A percentile compares a stretch with the other conserved stretches of the same genome.
These are phyloP conservation scores for Collichthys lucidus DNA, from an alignment of 2,113 vertebrate species.

Conservation along the genomic window DNA sequence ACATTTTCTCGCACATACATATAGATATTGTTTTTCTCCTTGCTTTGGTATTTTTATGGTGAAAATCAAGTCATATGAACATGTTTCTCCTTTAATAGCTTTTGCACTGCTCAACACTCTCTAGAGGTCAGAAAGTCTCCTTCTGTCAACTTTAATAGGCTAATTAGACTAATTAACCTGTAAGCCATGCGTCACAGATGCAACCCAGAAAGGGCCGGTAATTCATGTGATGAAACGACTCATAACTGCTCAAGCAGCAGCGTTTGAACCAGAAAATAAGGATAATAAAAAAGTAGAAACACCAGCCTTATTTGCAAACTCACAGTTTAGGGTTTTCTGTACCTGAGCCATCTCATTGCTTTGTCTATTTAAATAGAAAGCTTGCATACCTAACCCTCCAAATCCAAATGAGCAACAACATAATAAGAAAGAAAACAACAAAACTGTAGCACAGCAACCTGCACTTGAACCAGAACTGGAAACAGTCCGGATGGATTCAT, in stretches of 20 bases:
- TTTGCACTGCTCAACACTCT: neutral
- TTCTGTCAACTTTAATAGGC: slow-evolving; percentile 1
- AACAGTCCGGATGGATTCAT: neutral
- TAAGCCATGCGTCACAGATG: neutral
- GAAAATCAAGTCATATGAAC: slow-evolving; percentile 9
- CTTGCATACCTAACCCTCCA: neutral
- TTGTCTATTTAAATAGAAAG: neutral
- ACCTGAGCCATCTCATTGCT: neutral
- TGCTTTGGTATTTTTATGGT: slow-evolving; percentile 7
- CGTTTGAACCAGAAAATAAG: neutral
- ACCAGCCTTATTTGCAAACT: neutral
- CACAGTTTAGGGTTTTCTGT: neutral
- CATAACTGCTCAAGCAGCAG: neutral
- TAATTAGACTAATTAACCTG: slow-evolving; percentile 23
- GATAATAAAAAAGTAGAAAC: neutral
- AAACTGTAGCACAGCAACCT: neutral
- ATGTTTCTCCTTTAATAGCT: slow-evolving; percentile 15
- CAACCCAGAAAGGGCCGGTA: neutral
- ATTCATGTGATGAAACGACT: neutral
- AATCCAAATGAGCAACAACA: neutral
- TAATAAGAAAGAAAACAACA: neutral
- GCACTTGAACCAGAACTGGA: slow-evolving; percentile 4
- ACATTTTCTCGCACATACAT: neutral
- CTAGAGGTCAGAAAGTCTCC: neutral
- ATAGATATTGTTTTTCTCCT: slow-evolving; percentile 3